phyloP scores from a whole-genome alignment of 2,888 invertebrate species.

The Drosophila trichaetosa region DNA sequence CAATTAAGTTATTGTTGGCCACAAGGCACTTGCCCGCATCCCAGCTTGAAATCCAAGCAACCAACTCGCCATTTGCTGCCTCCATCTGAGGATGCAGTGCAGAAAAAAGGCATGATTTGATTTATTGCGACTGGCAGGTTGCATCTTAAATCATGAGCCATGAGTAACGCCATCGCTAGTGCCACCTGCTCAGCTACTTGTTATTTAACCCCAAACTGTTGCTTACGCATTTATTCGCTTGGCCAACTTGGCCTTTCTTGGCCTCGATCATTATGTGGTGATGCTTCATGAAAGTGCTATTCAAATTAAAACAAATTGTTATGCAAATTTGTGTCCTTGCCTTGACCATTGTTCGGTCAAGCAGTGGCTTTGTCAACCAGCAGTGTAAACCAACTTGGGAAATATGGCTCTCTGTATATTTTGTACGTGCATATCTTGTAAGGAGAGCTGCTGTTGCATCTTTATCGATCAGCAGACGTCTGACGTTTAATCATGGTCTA shows the following conservation, averaged over 20 bases:
- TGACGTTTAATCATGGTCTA: conserved; percentile 62
- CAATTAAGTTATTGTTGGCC: conserved; percentile 80
- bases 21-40: conserved; percentile 46
- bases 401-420: neutral
- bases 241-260: conserved; percentile 7
- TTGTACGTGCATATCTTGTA: neutral
- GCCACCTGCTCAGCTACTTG: conserved; percentile 26
- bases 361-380: neutral
- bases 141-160: conserved; percentile 65
- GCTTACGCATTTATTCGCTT: conserved; percentile 57
- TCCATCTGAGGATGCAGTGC: conserved; percentile 4
- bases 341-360: conserved; percentile 19
- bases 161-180: conserved; percentile 13
- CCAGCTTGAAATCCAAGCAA: conserved; percentile 25
- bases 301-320: conserved; percentile 67
- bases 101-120: conserved; percentile 66
- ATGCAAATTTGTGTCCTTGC: conserved; percentile 58
- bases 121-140: conserved; percentile 66
- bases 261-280: conserved; percentile 36
- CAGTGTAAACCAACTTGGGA: neutral
- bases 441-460: neutral
- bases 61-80: neutral
- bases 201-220: conserved; percentile 63
- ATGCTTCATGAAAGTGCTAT: conserved; percentile 45
- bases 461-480: conserved; percentile 38